phyloP scores from a whole-genome alignment of 2,797 vertebrate species.

The Spheniscus humboldti region DNA sequence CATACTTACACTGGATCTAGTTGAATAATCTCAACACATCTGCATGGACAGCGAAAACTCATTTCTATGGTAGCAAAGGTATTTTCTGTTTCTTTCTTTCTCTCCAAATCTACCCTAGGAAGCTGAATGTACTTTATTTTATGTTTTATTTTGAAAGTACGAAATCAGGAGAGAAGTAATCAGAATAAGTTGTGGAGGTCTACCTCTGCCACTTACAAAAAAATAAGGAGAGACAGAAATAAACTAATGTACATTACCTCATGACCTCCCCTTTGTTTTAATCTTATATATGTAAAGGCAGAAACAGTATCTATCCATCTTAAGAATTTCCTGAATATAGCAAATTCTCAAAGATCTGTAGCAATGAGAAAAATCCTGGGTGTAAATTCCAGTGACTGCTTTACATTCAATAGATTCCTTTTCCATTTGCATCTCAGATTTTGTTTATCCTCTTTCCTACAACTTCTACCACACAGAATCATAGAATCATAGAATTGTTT shows the following conservation, averaged over 20 bases:
- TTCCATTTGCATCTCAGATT: neutral
- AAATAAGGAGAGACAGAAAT: neutral
- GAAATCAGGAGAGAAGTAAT: neutral
- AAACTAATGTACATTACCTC: neutral
- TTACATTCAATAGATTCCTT: neutral
- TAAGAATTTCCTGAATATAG: neutral
- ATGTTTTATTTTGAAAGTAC: neutral
- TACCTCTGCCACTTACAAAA: neutral
- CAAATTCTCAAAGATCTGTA: neutral
- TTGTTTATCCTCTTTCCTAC: neutral
- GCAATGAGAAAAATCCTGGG: neutral
- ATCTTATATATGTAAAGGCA: neutral
- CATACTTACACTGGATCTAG: neutral
- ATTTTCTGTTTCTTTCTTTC: neutral
- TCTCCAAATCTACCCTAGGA: neutral
- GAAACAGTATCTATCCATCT: neutral
- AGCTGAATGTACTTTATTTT: neutral
- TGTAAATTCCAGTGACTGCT: neutral
- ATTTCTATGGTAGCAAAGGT: neutral
- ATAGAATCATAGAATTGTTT: neutral
- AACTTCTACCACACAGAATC: neutral
- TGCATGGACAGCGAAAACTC: neutral
- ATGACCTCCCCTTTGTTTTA: neutral
- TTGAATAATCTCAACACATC: neutral
- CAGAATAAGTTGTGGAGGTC: neutral